Evolutionary conservation across 2,888 invertebrate genomes (phyloP).

Genomic region (Aspidiotus destructor): DNA sequence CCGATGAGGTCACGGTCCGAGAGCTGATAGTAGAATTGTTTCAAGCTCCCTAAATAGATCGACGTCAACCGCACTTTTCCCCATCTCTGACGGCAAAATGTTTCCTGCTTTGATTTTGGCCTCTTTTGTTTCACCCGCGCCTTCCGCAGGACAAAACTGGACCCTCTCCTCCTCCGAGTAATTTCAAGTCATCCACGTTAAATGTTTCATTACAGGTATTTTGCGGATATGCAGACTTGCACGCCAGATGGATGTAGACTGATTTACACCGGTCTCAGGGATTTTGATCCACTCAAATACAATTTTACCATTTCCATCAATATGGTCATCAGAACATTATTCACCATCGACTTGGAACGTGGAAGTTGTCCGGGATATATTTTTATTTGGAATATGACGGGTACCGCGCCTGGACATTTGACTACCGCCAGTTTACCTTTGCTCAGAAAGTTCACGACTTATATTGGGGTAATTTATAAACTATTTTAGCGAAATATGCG

Average conservation of each 20-base stretch:
- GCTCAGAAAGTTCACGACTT: background rate
- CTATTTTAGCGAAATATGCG: too few relatives aligned
- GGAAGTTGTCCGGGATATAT: slow-evolving; percentile 1
- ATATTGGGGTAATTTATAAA: background rate
- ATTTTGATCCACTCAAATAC: background rate
- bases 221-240: background rate
- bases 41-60: too few relatives aligned
- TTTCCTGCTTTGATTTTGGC: too few relatives aligned
- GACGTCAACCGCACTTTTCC: too few relatives aligned
- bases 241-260: background rate
- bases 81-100: too few relatives aligned
- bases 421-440: background rate
- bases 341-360: background rate
- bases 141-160: too few relatives aligned
- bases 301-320: background rate
- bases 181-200: too few relatives aligned
- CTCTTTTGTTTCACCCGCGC: too few relatives aligned
- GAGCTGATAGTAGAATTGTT: too few relatives aligned
- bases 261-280: slow-evolving; percentile 5
- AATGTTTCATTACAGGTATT: slow-evolving; percentile 4
- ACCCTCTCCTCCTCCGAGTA: too few relatives aligned
- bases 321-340: background rate
- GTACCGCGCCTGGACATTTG: background rate
- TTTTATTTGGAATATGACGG: background rate
- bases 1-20: too few relatives aligned